Base-by-base conservation (phyloP, 1,140 invertebrate species). In the Aethina tumida region DNA sequence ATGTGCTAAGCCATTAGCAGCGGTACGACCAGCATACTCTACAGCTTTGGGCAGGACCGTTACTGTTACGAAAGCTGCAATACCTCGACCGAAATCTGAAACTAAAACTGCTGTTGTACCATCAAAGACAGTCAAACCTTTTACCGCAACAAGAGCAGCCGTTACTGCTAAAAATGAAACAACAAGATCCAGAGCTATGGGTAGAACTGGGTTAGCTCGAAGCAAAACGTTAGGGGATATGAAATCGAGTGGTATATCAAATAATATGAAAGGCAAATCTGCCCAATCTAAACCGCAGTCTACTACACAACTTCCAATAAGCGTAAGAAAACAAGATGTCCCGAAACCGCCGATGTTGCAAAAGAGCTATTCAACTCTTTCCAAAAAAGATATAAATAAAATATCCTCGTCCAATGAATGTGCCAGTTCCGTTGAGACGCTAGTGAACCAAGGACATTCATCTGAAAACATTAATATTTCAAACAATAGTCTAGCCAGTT, bases 171-270 rank as follows among this genome's bases (percentile, higher is more conserved):
- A 29, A 13, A 39, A 20, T 36, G 18, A 24, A 4, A 4, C 18
- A 33, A 9, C 15, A 33, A 33, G 7, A 33, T 19, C 3, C 15
- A 14, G 4, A 19, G 20, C 16, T 22, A 20, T 38, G 2, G 10
- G 32, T 8, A 39, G 35, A 18, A 24, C 15, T 29, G 35, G 29
- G 30, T 42, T 73, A 35, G 43, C 62, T 12, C 58, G 70, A 52
- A 73, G 70, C 49, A 72, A 69, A 49, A 73, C 71, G 27, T 66
- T 70, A n/a, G 64, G 68, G 4, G 69, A 71, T 59, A 69, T 73
- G 22, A 63, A 63, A 53, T 12, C 28, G 7, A 6, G 12, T 17
- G 15, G 18, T 16, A 12, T n/a, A 15, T 20, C 14, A 14, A 29
- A 6, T 12, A 10, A 30, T 27, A 9, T 30, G 18, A 10, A 30